Evolutionary conservation across 2,113 vertebrate genomes (phyloP).

Genomic region (Platichthys stellatus): DNA sequence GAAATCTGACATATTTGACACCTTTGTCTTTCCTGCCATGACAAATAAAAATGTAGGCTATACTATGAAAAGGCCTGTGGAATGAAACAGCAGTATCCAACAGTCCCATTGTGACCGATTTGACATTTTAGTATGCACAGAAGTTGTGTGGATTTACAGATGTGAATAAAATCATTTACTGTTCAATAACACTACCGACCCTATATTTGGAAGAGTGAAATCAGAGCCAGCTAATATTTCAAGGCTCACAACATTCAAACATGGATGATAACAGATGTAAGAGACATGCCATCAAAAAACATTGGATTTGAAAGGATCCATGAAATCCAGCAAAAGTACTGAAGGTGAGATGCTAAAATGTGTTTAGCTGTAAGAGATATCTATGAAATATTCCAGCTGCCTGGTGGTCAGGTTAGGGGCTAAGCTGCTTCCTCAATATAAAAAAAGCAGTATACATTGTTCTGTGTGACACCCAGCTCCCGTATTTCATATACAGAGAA

Average conservation of each 20-base stretch:
- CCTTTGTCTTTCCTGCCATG: background rate
- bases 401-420: background rate
- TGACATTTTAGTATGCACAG: background rate
- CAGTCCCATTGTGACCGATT: background rate
- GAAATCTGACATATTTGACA: background rate
- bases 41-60: background rate
- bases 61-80: too few species aligned
- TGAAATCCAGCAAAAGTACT: background rate
- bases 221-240: background rate
- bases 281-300: too few species aligned
- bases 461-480: background rate
- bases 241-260: background rate
- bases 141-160: background rate
- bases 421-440: background rate
- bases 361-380: background rate
- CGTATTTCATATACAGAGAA: background rate
- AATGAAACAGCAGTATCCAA: background rate
- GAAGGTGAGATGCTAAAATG: background rate
- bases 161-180: background rate
- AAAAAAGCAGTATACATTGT: background rate
- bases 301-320: too few species aligned
- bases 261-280: background rate
- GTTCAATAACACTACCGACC: too few species aligned
- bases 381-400: background rate
- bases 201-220: background rate